These are phyloP conservation scores for Melanerpes formicivorus DNA, from an alignment of 2,113 vertebrate species.

Conservation along the genomic window DNA sequence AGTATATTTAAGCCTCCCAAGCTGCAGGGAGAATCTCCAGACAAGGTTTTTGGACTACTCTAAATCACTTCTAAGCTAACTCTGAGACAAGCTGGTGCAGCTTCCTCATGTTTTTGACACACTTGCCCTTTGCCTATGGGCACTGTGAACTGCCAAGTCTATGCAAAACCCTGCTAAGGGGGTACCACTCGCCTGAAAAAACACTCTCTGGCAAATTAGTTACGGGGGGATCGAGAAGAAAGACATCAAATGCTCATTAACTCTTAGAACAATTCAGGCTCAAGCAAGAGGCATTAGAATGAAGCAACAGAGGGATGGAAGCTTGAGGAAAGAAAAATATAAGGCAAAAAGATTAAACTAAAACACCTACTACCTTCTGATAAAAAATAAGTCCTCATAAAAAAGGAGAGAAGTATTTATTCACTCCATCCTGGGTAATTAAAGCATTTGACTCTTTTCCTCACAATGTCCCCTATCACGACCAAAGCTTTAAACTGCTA, in stretches of 20 bases:
- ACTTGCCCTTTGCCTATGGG: not conserved
- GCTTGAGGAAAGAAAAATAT: not conserved
- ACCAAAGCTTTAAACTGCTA: slow-evolving; percentile 5
- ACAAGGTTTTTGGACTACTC: not conserved
- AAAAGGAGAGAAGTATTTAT: not conserved
- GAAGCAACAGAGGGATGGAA: not conserved
- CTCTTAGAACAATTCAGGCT: not conserved
- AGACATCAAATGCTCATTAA: slow-evolving; percentile 19
- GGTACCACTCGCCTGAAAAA: not conserved
- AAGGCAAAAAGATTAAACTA: not conserved
- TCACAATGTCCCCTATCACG: not conserved
- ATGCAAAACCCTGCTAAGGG: not conserved
- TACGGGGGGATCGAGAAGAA: not conserved
- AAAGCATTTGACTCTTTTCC: not conserved
- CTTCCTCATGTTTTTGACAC: not conserved
- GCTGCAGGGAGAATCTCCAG: not conserved
- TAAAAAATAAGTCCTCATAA: not conserved
- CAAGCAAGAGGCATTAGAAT: not conserved
- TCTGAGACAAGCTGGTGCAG: not conserved
- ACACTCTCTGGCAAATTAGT: not conserved
- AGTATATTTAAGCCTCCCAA: not conserved
- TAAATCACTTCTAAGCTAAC: not conserved
- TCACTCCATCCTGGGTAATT: not conserved
- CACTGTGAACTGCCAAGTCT: not conserved
- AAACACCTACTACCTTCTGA: not conserved